Evolutionary conservation across 2,113 vertebrate species (phyloP).

Genomic region (Pampusana beccarii): DNA sequence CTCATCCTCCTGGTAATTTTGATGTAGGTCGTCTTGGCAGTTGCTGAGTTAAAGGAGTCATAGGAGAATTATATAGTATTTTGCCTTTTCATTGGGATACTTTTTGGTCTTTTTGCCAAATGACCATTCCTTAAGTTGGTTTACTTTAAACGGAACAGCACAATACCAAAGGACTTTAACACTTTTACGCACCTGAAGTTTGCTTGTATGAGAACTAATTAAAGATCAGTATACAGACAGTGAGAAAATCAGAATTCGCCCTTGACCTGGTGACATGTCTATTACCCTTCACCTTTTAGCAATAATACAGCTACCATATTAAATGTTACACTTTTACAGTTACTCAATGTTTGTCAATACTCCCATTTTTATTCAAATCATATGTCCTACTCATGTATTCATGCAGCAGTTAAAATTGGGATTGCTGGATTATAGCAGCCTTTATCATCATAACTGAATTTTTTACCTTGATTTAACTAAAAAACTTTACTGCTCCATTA

Average conservation of each 20-base stretch:
- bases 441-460: background rate
- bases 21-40: background rate
- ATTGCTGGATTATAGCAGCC: background rate
- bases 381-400: background rate
- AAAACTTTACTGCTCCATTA: conserved; percentile 8
- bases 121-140: background rate
- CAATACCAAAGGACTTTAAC: background rate
- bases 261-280: background rate
- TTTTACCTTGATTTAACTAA: conserved; percentile 11
- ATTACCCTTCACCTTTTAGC: background rate
- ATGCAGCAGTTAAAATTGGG: background rate
- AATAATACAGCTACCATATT: background rate
- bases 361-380: background rate
- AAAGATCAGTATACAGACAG: background rate
- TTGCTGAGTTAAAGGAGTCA: background rate
- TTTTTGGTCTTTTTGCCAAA: background rate
- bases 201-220: background rate
- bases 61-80: background rate
- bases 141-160: background rate
- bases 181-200: background rate
- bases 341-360: conserved; percentile 22
- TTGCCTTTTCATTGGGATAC: rapidly evolving
- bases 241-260: background rate
- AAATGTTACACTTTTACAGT: background rate
- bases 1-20: background rate